Evolutionary conservation across 1,140 invertebrate species (phyloP).

Genomic region (Trachymyrmex septentrionalis): DNA sequence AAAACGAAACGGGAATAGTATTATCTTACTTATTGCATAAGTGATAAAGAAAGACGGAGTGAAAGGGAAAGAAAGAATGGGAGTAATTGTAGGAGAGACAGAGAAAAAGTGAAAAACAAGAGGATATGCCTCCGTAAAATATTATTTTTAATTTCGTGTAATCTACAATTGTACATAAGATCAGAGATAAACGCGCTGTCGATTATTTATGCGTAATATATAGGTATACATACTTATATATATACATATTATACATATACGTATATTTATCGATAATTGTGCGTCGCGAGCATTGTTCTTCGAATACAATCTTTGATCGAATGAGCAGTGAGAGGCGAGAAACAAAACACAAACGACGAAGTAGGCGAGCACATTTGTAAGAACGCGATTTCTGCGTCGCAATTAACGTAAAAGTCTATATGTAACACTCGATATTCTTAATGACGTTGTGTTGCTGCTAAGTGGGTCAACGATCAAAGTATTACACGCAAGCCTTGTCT

Average conservation of each 20-base stretch:
- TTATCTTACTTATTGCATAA: constrained; percentile 74
- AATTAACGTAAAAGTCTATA: constrained; percentile 6
- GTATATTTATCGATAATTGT: constrained; percentile 84
- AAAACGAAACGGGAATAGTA: constrained; percentile 63
- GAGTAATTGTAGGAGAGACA: background rate
- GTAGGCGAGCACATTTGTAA: constrained; percentile 46
- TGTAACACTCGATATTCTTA: background rate
- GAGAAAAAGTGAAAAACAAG: background rate
- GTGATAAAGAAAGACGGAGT: constrained; percentile 9
- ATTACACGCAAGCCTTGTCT: background rate
- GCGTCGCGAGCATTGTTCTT: constrained; percentile 82
- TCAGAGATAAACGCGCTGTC: constrained; percentile 81
- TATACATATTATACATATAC: constrained; percentile 76
- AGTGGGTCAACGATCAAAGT: background rate
- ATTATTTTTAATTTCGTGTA: constrained; percentile 83
- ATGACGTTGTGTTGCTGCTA: background rate
- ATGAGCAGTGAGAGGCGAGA: constrained; percentile 14
- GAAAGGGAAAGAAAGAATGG: constrained; percentile 2
- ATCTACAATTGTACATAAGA: constrained; percentile 82
- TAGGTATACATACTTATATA: constrained; percentile 74
- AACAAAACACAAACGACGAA: constrained; percentile 25
- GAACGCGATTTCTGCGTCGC: constrained; percentile 70
- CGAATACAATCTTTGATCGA: constrained; percentile 83
- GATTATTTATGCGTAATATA: constrained; percentile 84
- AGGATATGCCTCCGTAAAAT: constrained; percentile 66